Evolutionary conservation across 2,888 invertebrate species (phyloP), one percentile per base, ranked within the genome.

Genomic region (Lycia hirtaria): DNA sequence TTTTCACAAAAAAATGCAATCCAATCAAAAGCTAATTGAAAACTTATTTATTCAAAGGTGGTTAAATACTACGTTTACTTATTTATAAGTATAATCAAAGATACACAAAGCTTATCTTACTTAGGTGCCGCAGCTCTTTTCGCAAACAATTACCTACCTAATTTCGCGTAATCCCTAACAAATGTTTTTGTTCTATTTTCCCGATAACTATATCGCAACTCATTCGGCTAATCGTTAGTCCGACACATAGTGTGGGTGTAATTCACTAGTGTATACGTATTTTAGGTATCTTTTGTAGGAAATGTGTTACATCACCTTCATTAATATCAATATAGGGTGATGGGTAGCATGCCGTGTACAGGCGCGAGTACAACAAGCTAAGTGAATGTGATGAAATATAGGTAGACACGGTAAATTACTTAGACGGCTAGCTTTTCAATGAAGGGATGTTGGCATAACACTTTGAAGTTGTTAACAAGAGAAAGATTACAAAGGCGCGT

Each of bases 281-380:
- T 19, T 19, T 45, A 33, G 22, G 60, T 56, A 57, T 61, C 60
- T 48, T 40, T 66, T 56, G 58, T 44, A 41, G 52, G 61, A 68
- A 68, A 68, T 62, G 57, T 64, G 68, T 61, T 45, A 48, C 60
- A 53, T 68, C 70, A 69, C 59, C 55, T 63, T 71, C 72, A 72
- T 72, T 72, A 71, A 71, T 71, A 69, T 69, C 64, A 62, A 65
- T 69, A 65, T 61, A 69, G 44, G 55, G 45, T 65, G 69, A 66
- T 68, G 66, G 60, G 61, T 62, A 65, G 65, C 58, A 57, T 45
- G 54, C 55, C 49, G 44, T 43, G 37, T 60, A 49, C 49, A 55
- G 53, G 28, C 43, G 26, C 10, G 24, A 19, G 35, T 43, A 51
- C 51, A 35, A 43, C 43, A 53, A 37, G 28, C 37, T 53, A 45